These are phyloP conservation scores for Tragelaphus imberbis DNA, from an alignment of 2,113 vertebrate genomes.

Conservation along the genomic window DNA sequence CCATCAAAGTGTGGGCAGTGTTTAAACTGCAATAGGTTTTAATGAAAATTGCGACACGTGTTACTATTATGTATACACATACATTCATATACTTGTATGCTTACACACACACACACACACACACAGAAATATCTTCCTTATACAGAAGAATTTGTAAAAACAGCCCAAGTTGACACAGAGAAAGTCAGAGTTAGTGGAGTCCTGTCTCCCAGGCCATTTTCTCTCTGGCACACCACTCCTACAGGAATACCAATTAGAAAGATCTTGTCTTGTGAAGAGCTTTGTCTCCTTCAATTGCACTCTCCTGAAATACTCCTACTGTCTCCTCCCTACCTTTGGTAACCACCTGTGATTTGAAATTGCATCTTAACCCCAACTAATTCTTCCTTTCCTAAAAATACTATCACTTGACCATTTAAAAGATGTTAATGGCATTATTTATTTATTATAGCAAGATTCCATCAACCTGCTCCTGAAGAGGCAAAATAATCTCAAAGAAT, in stretches of 20 bases:
- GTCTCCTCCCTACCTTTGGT: background rate
- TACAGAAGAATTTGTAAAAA: background rate
- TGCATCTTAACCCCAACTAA: background rate
- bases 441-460: background rate
- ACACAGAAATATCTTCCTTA: background rate
- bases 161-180: background rate
- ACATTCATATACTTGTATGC: background rate
- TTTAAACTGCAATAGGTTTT: background rate
- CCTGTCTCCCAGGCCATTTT: background rate
- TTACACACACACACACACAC: background rate
- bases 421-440: background rate
- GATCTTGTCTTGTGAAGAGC: background rate
- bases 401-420: background rate
- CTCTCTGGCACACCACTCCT: background rate
- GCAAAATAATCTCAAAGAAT: background rate
- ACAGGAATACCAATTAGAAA: background rate
- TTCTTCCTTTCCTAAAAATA: background rate
- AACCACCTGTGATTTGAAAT: background rate
- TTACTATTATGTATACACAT: background rate
- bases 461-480: background rate
- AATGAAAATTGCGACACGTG: background rate
- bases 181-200: background rate
- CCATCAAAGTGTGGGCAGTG: background rate
- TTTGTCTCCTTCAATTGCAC: background rate
- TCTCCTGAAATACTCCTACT: background rate